Percentiles rank a stretch among this genome's conserved stretches.
phyloP scores from a whole-genome alignment of 2,888 invertebrate species.

The Tipula unca region DNA sequence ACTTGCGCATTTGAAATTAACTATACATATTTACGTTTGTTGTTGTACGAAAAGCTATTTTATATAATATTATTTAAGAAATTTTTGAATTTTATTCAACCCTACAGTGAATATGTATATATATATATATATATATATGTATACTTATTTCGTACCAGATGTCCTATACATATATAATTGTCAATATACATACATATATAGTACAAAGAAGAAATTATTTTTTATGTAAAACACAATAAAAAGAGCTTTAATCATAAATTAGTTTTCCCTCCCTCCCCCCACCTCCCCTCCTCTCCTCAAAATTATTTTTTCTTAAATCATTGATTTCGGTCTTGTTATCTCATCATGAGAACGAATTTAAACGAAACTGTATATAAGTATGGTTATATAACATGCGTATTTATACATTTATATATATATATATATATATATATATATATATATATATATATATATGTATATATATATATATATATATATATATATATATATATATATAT shows the following conservation, averaged over 20 bases:
- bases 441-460: not conserved
- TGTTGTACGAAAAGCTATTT: not conserved
- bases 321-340: not conserved
- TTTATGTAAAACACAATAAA: not conserved
- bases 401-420: not conserved
- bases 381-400: not conserved
- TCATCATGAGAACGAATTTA: not conserved
- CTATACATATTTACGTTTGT: not conserved
- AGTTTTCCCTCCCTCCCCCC: not conserved
- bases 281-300: too few species aligned
- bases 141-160: not conserved
- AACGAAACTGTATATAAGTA: not conserved
- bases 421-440: not conserved
- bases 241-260: not conserved
- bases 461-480: not conserved
- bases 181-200: too few species aligned
- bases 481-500: not conserved
- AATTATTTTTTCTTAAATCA: not conserved
- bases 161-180: not conserved
- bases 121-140: too few species aligned
- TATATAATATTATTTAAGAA: not conserved
- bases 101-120: not conserved
- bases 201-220: not conserved
- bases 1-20: not conserved
- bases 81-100: not conserved